Conservation (phyloP, 2,797 vertebrate species). For the Hemitrygon akajei region DNA sequence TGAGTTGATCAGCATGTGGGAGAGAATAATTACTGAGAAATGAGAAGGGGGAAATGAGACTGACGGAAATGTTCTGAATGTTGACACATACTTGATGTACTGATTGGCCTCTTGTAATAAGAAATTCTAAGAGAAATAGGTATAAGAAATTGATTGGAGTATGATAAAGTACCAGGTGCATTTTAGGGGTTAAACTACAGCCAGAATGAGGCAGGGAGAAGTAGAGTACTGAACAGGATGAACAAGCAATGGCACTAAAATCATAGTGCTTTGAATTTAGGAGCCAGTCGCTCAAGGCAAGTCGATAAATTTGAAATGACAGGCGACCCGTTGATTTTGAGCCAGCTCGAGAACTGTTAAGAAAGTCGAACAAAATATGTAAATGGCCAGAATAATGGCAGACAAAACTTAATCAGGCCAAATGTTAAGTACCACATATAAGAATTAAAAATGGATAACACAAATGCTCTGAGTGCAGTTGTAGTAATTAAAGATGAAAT, state of each 20-base stretch:
- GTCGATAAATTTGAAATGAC: background rate
- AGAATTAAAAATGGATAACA: conserved; percentile 1
- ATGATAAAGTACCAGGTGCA: background rate
- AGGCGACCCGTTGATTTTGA: background rate
- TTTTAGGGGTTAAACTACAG: background rate
- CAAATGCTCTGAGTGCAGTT: background rate
- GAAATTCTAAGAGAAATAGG: too few species aligned
- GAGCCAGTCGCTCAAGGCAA: background rate
- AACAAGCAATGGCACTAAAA: background rate
- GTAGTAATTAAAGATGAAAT: background rate
- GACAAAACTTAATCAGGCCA: conserved; percentile 8
- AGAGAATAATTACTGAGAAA: too few species aligned
- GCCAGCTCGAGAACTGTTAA: background rate
- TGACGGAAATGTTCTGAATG: too few species aligned
- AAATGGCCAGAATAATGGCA: background rate
- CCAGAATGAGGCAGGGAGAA: background rate
- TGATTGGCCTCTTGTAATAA: too few species aligned
- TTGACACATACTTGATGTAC: too few species aligned
- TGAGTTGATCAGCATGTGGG: too few species aligned
- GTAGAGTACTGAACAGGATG: background rate
- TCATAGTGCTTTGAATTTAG: background rate
- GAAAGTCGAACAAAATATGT: background rate
- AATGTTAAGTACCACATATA: conserved; percentile 1
- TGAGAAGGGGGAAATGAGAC: too few species aligned
- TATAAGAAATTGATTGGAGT: background rate